phyloP scores from a whole-genome alignment of 2,113 vertebrate species.

The Mus pahari region DNA sequence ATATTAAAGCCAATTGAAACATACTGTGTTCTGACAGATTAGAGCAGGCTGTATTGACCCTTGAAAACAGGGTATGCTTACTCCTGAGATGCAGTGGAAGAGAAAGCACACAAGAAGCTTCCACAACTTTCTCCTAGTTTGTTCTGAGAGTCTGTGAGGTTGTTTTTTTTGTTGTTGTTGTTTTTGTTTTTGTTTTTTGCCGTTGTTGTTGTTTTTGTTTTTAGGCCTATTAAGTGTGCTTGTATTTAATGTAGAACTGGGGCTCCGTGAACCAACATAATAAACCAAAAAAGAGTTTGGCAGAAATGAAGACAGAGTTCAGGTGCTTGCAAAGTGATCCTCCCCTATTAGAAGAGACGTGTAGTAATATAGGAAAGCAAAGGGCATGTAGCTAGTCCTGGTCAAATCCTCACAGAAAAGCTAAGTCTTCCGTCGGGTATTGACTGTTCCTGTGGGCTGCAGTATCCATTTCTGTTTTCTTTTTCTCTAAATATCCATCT shows the following conservation, averaged over 20 bases:
- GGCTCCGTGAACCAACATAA: background rate
- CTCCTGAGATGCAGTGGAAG: background rate
- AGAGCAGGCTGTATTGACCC: background rate
- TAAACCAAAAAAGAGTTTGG: background rate
- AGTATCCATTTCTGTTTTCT: background rate
- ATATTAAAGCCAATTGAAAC: background rate
- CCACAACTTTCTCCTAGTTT: background rate
- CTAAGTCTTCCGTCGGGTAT: background rate
- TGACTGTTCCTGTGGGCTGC: background rate
- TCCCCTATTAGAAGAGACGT: background rate
- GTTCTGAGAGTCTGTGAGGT: background rate
- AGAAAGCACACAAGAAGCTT: background rate
- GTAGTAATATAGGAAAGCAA: background rate
- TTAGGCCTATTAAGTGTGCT: background rate
- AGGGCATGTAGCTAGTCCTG: background rate
- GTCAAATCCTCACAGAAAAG: background rate
- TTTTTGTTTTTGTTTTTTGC: too few species aligned
- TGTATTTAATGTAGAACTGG: background rate
- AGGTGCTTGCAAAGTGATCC: background rate
- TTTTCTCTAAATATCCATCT: background rate
- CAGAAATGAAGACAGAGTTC: background rate
- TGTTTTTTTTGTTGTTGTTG: background rate
- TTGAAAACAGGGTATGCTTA: background rate
- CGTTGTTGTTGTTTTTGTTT: too few species aligned
- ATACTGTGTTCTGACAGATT: background rate